Conservation (phyloP, 2,888 invertebrate species). For the Noctua comes region DNA sequence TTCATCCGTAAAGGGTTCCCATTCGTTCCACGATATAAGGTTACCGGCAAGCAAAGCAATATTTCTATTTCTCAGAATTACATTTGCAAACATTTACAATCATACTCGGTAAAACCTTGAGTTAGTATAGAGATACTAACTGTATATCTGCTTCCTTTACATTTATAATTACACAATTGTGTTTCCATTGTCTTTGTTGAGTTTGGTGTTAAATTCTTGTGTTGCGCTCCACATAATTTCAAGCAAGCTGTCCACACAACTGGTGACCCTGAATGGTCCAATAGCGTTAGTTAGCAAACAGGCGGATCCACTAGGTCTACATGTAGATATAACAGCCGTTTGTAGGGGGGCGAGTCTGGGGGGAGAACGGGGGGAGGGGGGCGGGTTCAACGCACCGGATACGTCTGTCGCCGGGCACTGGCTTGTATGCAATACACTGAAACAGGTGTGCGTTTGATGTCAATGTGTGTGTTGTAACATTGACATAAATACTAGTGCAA, state of each 20-base stretch:
- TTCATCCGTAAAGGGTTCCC: constrained; percentile 48
- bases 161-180: constrained; percentile 65
- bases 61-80: constrained; percentile 55
- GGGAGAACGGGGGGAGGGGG: constrained; percentile 73
- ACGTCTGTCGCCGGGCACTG: constrained; percentile 85
- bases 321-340: constrained; percentile 72
- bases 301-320: constrained; percentile 74
- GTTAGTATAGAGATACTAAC: constrained; percentile 38
- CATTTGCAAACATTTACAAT: constrained; percentile 60
- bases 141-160: constrained; percentile 45
- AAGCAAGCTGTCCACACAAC: constrained; percentile 72
- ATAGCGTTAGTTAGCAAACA: constrained; percentile 77
- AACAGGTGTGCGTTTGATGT: constrained; percentile 80
- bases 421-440: constrained; percentile 78
- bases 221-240: constrained; percentile 60
- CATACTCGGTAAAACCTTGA: constrained; percentile 53
- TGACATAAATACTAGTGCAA: constrained; percentile 87
- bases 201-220: constrained; percentile 64
- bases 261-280: constrained; percentile 77
- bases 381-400: constrained; percentile 89
- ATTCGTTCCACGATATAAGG: constrained; percentile 51
- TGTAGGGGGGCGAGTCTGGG: constrained; percentile 69
- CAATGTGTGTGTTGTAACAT: constrained; percentile 84
- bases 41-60: constrained; percentile 44
- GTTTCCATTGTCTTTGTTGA: constrained; percentile 58